Evolutionary conservation across 2,888 invertebrate genomes (phyloP), one percentile per base, ranked within the genome.

Genomic region (Spodoptera exigua): DNA sequence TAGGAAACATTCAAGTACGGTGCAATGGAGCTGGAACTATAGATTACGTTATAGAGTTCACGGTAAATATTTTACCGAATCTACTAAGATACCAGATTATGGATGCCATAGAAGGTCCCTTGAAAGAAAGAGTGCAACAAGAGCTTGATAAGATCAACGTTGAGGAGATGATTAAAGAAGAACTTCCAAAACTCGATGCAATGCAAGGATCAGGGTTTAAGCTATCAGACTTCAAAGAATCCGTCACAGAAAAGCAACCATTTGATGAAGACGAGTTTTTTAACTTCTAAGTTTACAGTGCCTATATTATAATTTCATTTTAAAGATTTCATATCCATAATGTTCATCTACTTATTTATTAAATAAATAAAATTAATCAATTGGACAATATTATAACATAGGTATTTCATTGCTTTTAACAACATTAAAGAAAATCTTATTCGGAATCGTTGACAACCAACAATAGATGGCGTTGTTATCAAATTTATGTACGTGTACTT

Each of bases 1-100:
- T 98, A 68, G 98, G 98, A 2, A 98, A 98, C 82, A 97, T 98
- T 73, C 97, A 98, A 88, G 95, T 97, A 14, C 95, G 97, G 17
- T 96, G 97, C 77, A 96, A 97, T 76, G 98, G 98, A 0, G 96
- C 98, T 0, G 98, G 98, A n/a, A 97, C 97, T 0, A 70, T 97
- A 13, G 98, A 98, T 89, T 98, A 98, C 81, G 83, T 96, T 0
- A 92, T 98, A 62, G 98, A 98, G 89, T 96, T 97, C 59, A 95
- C 95, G 3, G 95, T 98, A 0, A 98, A 98, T 85, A 94, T 98
- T 45, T 81, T 98, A 49, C 98, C 98, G 0, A 98, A 98, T 94
- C 90, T 98, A 44, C 90, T 98, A 63, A 95, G 98, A 54, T 97
- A 97, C 84, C 98, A 98, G 89, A 97, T 98, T 61, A 97, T 98